Evolutionary conservation across 2,113 vertebrate species (phyloP).

Genomic region (Petromus typicus): DNA sequence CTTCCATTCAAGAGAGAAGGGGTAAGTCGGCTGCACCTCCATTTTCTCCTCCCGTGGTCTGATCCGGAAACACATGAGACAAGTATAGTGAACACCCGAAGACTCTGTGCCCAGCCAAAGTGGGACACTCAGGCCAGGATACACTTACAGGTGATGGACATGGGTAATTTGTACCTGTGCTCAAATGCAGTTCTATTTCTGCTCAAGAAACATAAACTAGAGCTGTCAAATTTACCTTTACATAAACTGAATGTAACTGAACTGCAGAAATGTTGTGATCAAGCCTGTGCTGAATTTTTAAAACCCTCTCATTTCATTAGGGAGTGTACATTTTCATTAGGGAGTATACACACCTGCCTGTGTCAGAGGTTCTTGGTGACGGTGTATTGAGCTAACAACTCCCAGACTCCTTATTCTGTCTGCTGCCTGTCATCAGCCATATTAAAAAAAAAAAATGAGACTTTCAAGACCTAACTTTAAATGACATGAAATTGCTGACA

Average conservation of each 20-base stretch:
- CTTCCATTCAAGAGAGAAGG: background rate
- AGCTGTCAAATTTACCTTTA: background rate
- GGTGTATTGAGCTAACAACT: background rate
- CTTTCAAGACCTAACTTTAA: conserved; percentile 26
- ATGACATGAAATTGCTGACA: conserved; percentile 14
- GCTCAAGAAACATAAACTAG: background rate
- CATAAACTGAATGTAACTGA: background rate
- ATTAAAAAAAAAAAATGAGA: conserved; percentile 18
- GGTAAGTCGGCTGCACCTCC: background rate
- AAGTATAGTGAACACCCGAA: accelerated
- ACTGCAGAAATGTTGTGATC: background rate
- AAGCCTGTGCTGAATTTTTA: background rate
- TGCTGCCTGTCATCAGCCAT: background rate
- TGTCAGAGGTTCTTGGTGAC: background rate
- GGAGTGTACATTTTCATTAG: background rate
- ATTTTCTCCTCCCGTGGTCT: background rate
- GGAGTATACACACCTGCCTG: background rate
- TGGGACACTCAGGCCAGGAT: background rate
- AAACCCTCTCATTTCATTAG: background rate
- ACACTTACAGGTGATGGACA: background rate
- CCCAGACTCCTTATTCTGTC: background rate
- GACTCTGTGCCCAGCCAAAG: background rate
- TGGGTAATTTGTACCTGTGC: background rate
- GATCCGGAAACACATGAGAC: background rate
- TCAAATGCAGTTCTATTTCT: background rate